Conservation (phyloP, 1,140 invertebrate species). For the Nomia melanderi region DNA sequence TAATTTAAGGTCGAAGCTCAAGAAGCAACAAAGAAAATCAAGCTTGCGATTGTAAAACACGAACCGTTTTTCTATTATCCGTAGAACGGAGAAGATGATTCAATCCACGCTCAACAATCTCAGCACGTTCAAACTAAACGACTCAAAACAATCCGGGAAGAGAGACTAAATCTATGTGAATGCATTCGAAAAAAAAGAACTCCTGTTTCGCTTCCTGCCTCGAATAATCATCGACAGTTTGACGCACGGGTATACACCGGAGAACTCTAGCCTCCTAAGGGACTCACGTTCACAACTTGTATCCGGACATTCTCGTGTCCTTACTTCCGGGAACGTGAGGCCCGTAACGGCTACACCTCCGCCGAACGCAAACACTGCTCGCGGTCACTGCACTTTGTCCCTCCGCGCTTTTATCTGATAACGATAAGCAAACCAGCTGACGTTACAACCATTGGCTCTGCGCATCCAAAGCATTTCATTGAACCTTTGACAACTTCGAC, state of each 20-base stretch:
- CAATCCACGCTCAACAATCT: background rate
- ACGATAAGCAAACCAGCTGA: conserved; percentile 1
- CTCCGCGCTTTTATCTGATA: conserved; percentile 30
- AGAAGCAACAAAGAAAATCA: background rate
- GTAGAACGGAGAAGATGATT: background rate
- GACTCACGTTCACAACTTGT: conserved; percentile 72
- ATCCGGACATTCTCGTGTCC: conserved; percentile 76
- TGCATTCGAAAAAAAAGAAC: background rate
- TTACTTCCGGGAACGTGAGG: conserved; percentile 79
- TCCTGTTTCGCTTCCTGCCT: conserved; percentile 22
- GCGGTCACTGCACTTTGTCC: conserved; percentile 72
- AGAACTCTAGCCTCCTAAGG: conserved; percentile 56
- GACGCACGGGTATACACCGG: conserved; percentile 46
- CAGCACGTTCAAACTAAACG: background rate
- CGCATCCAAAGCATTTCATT: no score
- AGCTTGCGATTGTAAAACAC: background rate
- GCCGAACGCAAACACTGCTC: conserved; percentile 58
- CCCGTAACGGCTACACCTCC: conserved; percentile 60
- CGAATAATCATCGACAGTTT: conserved; percentile 44
- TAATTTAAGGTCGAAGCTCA: background rate
- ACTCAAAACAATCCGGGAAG: background rate
- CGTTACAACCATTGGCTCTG: background rate
- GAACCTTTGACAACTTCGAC: no score
- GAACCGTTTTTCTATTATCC: background rate
- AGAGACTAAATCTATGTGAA: background rate